A percentile compares a stretch with the other conserved stretches of the same genome.
Conservation (phyloP, 2,888 invertebrate genomes). For the Amblyteles armatorius region DNA sequence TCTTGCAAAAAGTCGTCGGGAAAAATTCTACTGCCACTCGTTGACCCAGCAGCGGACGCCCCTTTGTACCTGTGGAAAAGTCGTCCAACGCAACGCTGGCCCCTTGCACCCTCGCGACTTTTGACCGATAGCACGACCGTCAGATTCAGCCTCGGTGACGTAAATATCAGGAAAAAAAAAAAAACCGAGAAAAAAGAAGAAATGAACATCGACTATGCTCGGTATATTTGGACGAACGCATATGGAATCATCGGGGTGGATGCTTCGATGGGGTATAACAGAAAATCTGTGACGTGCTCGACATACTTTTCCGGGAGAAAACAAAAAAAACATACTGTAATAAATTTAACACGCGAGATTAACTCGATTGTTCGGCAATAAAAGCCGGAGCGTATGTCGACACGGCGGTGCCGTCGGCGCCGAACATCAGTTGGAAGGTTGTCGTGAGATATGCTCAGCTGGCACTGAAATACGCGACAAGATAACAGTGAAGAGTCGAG, state of each 20-base stretch:
- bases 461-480: constrained; percentile 16
- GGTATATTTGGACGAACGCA: constrained; percentile 26
- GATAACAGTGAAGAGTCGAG: constrained; percentile 13
- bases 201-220: background rate
- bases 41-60: background rate
- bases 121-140: constrained; percentile 7
- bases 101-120: background rate
- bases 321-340: background rate
- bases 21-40: background rate
- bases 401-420: constrained; percentile 6
- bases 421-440: constrained; percentile 14
- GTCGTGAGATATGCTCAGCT: background rate
- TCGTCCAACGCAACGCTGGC: background rate
- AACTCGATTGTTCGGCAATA: constrained; percentile 24
- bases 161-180: constrained; percentile 2
- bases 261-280: constrained; percentile 15
- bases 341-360: constrained; percentile 44
- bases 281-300: constrained; percentile 2
- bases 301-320: constrained; percentile 9
- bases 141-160: background rate
- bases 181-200: background rate
- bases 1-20: background rate
- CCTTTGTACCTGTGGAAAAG: background rate
- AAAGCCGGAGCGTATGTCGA: constrained; percentile 22
- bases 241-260: constrained; percentile 15